Base-by-base conservation (phyloP, 2,888 invertebrate species). In the Pterostichus madidus region DNA sequence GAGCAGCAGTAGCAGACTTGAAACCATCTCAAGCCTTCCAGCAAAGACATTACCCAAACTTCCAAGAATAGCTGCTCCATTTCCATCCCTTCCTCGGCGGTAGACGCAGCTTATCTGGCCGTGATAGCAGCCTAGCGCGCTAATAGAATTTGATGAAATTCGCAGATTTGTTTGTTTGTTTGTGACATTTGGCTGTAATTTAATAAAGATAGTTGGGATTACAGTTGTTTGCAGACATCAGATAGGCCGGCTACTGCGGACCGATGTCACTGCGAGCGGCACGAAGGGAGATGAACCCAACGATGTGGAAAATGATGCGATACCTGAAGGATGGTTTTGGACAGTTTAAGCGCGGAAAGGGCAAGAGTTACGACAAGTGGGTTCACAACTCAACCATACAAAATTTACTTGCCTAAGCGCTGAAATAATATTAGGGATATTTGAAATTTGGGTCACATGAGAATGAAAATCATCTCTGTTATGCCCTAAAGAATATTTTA, bases 141-240 rank as follows among this genome's bases (percentile, higher is more conserved):
- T 81, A 81, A 81, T 75, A 64, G 81, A 81, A 81, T 81, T 81
- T 81, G 81, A 81, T 81, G 81, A 81, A 59, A 81, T 75, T 73
- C 61, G 46, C 59, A 81, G 81, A 81, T 81, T 81, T 81, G 81
- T 81, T 81, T 81, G 81, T 81, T 81, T 81, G 81, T 75, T 81
- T 81, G 81, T 81, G 81, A 81, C 81, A 75, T 81, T 81, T 81
- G 71, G 73, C 49, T 81, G 73, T 73, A 59, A 81, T 81, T 81
- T 81, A 59, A 81, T 81, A 81, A 81, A 81, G 81, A 81, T 75
- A 56, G 52, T 68, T 39, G 75, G 46, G 53, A 81, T 75, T 81
- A 73, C 46, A 64, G 80, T 80, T 80, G 68, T 80, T 80, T 80
- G 53, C 75, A 31, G 75, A 81, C 56, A 75, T 56, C 31, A 81